Percentiles rank a stretch among this genome's conserved stretches.
Conservation (phyloP, 2,888 invertebrate genomes). For the Lasioglossum zephyrum region DNA sequence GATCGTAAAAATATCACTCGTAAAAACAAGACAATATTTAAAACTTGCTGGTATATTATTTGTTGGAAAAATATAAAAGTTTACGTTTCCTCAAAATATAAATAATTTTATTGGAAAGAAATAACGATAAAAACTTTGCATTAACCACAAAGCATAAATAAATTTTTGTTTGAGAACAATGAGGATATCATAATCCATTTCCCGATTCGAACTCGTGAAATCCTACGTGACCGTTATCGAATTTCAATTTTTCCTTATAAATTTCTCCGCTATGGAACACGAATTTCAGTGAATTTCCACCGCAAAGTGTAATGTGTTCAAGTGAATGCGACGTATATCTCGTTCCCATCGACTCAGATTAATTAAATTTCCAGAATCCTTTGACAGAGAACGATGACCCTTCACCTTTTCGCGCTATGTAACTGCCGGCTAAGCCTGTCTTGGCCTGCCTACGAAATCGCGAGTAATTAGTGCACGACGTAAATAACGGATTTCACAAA, state of each 20-base stretch:
- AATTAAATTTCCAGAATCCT: conserved; percentile 63
- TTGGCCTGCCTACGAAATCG: conserved; percentile 22
- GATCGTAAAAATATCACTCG: too few species aligned
- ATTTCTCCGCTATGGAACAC: background rate
- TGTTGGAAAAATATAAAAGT: too few species aligned
- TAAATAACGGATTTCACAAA: conserved; percentile 31
- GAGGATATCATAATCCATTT: background rate
- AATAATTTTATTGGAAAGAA: too few species aligned
- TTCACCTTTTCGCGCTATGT: conserved; percentile 28
- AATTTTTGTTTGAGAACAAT: background rate
- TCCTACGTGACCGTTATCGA: background rate
- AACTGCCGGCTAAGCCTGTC: conserved; percentile 32
- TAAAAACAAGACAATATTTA: too few species aligned
- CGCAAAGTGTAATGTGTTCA: conserved; percentile 1
- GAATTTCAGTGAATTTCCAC: conserved; percentile 30
- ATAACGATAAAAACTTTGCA: too few species aligned
- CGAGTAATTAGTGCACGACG: conserved; percentile 24
- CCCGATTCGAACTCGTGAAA: background rate
- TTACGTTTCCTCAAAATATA: too few species aligned
- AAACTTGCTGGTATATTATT: too few species aligned
- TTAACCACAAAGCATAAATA: background rate
- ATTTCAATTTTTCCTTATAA: conserved; percentile 15
- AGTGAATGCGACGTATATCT: conserved; percentile 27
- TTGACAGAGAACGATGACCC: conserved; percentile 58
- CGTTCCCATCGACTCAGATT: conserved; percentile 39